phyloP scores from a whole-genome alignment of 2,888 invertebrate genomes.

The Tanytarsus gracilentus region DNA sequence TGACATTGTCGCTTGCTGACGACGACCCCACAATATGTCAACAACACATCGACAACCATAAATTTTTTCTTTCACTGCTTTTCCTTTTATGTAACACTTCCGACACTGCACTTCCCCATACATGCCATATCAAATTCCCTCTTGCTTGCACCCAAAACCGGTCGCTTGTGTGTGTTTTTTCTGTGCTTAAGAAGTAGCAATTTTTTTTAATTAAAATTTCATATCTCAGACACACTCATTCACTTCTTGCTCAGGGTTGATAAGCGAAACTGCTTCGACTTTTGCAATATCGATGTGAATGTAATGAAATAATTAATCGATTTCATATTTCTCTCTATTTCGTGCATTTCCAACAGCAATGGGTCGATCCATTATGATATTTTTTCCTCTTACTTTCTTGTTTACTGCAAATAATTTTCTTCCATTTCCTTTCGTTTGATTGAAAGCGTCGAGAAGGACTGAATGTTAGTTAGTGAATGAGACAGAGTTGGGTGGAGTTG shows the following conservation, averaged over 20 bases:
- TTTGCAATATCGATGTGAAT: neutral
- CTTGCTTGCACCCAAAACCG: neutral
- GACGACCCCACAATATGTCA: neutral
- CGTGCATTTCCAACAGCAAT: neutral
- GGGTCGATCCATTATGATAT: constrained; percentile 5
- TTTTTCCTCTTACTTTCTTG: neutral
- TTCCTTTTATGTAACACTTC: constrained; percentile 12
- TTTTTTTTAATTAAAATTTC: constrained; percentile 9
- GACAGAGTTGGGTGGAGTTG: no score
- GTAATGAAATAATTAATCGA: constrained; percentile 27
- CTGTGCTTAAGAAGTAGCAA: neutral
- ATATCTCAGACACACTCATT: no score
- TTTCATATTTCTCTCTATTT: constrained; percentile 16
- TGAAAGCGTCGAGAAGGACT: constrained; percentile 6
- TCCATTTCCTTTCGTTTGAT: neutral
- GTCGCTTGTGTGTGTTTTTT: neutral
- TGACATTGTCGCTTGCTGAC: neutral
- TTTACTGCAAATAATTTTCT: constrained; percentile 9
- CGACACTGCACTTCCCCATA: constrained; percentile 1
- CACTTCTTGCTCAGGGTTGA: constrained; percentile 16
- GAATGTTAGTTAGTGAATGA: no score
- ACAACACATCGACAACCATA: neutral
- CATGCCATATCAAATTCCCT: neutral
- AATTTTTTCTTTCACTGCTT: neutral
- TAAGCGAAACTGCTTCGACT: constrained; percentile 1